Conservation (phyloP, 2,113 vertebrate genomes). For the Mystacornis crossleyi region DNA sequence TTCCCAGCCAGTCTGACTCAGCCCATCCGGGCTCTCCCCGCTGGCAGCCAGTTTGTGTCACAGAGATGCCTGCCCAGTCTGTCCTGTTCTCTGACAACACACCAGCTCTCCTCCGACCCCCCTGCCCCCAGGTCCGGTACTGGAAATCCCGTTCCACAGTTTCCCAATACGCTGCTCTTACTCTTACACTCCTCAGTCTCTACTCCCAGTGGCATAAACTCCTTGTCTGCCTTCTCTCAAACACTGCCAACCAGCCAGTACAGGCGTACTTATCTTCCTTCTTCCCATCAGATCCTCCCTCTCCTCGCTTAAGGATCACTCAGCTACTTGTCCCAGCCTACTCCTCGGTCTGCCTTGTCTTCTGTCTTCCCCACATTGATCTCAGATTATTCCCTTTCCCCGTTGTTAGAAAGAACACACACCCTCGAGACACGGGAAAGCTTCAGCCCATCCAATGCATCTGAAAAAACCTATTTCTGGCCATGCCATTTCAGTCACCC, state of each 20-base stretch:
- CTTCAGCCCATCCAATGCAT: background rate
- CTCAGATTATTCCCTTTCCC: background rate
- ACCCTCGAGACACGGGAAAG: background rate
- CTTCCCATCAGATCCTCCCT: background rate
- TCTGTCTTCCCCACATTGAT: background rate
- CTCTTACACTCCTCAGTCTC: background rate
- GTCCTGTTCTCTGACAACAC: background rate
- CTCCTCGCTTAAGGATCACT: accelerated
- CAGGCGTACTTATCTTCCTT: background rate
- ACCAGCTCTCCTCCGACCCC: background rate
- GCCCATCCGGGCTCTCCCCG: background rate
- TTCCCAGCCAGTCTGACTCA: background rate
- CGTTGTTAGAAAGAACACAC: background rate
- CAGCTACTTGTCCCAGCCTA: background rate
- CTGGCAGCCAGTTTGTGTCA: background rate
- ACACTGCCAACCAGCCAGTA: background rate
- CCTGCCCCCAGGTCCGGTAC: accelerated
- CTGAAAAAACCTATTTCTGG: background rate
- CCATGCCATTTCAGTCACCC: background rate
- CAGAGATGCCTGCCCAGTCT: background rate
- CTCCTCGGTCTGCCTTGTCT: background rate
- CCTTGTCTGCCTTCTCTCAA: background rate
- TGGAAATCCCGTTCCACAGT: background rate
- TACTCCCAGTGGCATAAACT: background rate
- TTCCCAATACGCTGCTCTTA: background rate